phyloP scores from a whole-genome alignment of 30 jellyfish, hydroid and myxozoan genomes.

The Mastigias papua region DNA sequence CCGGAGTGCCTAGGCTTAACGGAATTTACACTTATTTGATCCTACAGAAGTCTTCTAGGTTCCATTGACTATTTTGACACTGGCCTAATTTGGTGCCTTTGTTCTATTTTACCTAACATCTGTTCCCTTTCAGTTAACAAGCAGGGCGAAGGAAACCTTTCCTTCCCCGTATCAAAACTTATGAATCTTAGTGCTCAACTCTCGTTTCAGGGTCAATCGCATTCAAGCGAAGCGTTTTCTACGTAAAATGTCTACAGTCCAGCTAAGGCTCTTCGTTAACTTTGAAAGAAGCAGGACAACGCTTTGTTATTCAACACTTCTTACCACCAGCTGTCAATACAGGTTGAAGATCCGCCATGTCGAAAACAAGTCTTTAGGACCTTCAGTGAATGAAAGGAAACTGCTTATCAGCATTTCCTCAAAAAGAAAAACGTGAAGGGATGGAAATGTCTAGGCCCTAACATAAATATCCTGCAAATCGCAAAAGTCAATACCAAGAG shows the following conservation, averaged over 20 bases:
- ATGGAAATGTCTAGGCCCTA: neutral
- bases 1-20: neutral
- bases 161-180: neutral
- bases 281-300: conserved; percentile 34
- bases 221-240: neutral
- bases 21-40: neutral
- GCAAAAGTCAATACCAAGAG: conserved; percentile 4
- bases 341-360: conserved; percentile 76
- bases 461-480: neutral
- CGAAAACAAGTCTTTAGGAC: conserved; percentile 54
- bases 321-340: conserved; percentile 76
- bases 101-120: conserved; percentile 33
- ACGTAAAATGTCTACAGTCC: neutral
- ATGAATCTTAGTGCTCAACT: neutral
- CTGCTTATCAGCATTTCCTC: neutral
- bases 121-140: conserved; percentile 45
- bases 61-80: neutral
- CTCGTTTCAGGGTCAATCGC: neutral
- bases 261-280: neutral
- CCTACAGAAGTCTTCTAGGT: neutral
- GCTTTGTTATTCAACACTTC: conserved; percentile 63
- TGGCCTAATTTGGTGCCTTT: conserved; percentile 1
- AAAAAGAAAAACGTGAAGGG: neutral
- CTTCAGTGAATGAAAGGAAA: conserved; percentile 9
- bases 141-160: conserved; percentile 11